phyloP scores from a whole-genome alignment of 1,140 invertebrate genomes.

The Zaprionus vittiger region DNA sequence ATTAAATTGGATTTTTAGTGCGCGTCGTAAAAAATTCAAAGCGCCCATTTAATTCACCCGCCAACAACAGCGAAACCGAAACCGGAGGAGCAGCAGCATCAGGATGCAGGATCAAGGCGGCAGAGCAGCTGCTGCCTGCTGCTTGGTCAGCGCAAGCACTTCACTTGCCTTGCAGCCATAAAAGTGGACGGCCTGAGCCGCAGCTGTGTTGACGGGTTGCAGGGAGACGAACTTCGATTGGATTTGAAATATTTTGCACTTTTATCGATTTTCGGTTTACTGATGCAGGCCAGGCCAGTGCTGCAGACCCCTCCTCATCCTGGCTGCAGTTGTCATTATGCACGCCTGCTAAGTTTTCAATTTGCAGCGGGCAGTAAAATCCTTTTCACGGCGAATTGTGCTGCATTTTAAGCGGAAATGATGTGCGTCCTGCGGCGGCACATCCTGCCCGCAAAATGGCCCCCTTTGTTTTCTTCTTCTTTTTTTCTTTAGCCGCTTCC shows the following conservation, averaged over 20 bases:
- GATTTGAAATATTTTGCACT: slow-evolving; percentile 78
- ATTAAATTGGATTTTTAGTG: slow-evolving; percentile 84
- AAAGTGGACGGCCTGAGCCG: slow-evolving; percentile 52
- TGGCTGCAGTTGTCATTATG: slow-evolving; percentile 64
- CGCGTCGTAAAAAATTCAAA: slow-evolving; percentile 83
- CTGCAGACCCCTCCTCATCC: neutral
- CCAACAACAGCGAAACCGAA: slow-evolving; percentile 53
- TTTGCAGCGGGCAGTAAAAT: slow-evolving; percentile 48
- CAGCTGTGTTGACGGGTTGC: slow-evolving; percentile 20
- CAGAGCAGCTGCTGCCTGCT: slow-evolving; percentile 20
- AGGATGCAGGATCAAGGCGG: slow-evolving; percentile 24
- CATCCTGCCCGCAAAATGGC: slow-evolving; percentile 77
- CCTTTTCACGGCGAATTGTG: slow-evolving; percentile 79
- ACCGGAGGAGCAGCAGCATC: slow-evolving; percentile 44
- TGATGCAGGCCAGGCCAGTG: slow-evolving; percentile 59
- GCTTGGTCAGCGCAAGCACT: slow-evolving; percentile 43
- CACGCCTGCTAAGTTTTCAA: slow-evolving; percentile 38
- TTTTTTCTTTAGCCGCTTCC: slow-evolving; percentile 39
- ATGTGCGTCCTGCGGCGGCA: slow-evolving; percentile 77
- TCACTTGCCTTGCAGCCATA: slow-evolving; percentile 52
- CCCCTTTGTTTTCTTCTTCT: slow-evolving; percentile 12
- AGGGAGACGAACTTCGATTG: slow-evolving; percentile 40
- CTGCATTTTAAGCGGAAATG: slow-evolving; percentile 81
- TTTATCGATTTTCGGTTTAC: slow-evolving; percentile 75
- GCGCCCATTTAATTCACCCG: slow-evolving; percentile 79